Evolutionary conservation across 2,888 invertebrate genomes (phyloP).

Genomic region (Monochamus alternatus): DNA sequence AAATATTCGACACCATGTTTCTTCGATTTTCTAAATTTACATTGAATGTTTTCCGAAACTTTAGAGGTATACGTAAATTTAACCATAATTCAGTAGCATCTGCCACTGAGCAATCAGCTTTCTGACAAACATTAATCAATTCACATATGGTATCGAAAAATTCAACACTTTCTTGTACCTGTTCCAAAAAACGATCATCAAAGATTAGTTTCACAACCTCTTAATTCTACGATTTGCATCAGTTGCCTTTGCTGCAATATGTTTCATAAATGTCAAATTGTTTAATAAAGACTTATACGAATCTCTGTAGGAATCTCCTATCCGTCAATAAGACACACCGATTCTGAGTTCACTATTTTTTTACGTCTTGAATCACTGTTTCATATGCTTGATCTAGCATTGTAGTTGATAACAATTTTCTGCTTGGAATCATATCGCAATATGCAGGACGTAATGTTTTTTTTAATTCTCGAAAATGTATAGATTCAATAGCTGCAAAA

Average conservation of each 20-base stretch:
- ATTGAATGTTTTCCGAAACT: constrained; percentile 2
- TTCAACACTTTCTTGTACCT: neutral
- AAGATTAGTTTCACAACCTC: neutral
- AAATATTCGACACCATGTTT: constrained; percentile 12
- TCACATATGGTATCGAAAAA: neutral
- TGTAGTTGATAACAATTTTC: neutral
- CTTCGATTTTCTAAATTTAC: neutral
- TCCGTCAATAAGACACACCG: constrained; percentile 21
- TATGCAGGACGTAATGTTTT: neutral
- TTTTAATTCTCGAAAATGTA: neutral
- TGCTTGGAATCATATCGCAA: neutral
- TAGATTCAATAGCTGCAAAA: constrained; percentile 40
- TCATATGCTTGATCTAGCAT: neutral
- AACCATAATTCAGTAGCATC: neutral
- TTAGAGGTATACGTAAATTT: neutral
- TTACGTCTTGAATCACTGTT: no score
- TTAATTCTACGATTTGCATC: neutral
- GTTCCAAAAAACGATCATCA: neutral
- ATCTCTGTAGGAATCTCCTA: constrained; percentile 24
- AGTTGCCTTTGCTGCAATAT: neutral
- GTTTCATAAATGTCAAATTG: neutral
- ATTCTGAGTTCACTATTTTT: neutral
- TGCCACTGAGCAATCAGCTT: neutral
- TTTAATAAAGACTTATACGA: neutral
- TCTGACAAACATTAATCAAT: neutral